Base-by-base conservation (phyloP, 2,797 vertebrate species). In the Hemibagrus guttatus region DNA sequence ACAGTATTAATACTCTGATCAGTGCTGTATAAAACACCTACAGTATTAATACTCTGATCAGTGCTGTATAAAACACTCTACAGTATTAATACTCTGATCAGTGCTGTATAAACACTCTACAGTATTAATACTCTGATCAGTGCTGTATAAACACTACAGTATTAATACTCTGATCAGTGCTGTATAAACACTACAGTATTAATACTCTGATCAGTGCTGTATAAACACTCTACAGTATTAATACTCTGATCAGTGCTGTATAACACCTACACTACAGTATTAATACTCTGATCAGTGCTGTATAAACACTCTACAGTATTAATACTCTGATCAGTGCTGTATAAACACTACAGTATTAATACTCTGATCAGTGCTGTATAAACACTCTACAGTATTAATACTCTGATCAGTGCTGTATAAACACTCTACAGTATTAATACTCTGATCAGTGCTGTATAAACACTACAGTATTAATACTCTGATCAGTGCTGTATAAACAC, bases 271-370 rank as follows among this genome's bases (percentile, higher is more conserved):
- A 39, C 35, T 83, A 83, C 63, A 72, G 61, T 78, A 82, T 87
- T 89, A 23, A 35, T 17, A 69, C 35, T 39, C 66, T 28, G 66
- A 69, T 35, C 28, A 35, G 28, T 16, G 4, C 26, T 2, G 63
- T 66, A 66, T 66, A 28, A 26, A 88, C 75, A 42, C 71, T 69
- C 88, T 84, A 83, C 72, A 78, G 61, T 68, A 79, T 87, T 90
- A 69, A 35, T 35, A 69, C 35, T 39, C 66, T 28, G 66, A 35
- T 35, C 66, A 35, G 28, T 23, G 3, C 28, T 1, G 28, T 69
- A 69, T 69, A 35, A 28, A 66, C 66, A 39, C n/a, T 17, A 19
- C 14, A 90, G 88, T 90, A 91, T 91, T 88, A 89, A 91, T 88
- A 84, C 16, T 42, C 84, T 88, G 84, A 87, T 88, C 86, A 17